A percentile compares a stretch with the other conserved stretches of the same genome.
phyloP scores from a whole-genome alignment of 2,113 vertebrate genomes.

The Barbus barbus region DNA sequence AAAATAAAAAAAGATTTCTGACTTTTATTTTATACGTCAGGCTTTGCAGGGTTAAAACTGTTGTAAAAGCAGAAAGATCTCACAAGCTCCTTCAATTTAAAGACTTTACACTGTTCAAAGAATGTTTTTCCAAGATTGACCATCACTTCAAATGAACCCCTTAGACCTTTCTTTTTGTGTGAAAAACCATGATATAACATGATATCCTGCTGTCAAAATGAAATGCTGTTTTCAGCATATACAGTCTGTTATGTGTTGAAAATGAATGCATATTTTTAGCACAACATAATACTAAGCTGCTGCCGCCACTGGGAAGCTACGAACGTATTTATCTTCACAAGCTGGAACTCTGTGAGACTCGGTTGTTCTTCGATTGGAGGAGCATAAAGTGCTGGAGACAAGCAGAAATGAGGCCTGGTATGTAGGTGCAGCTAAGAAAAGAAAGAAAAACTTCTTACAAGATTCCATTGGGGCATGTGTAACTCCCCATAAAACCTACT shows the following conservation, averaged over 20 bases:
- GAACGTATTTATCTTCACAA: not conserved
- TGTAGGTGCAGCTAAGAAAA: not conserved
- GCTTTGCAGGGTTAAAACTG: not conserved
- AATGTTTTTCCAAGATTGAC: conserved; percentile 11
- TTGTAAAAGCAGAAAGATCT: not conserved
- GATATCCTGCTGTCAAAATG: conserved; percentile 27
- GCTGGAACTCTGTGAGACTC: not conserved
- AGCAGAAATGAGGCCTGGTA: conserved; percentile 9
- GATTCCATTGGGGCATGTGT: conserved; percentile 1
- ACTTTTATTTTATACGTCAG: not conserved
- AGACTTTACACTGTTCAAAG: not conserved
- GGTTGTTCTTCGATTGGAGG: not conserved
- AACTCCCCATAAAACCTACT: not conserved
- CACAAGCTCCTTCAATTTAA: not conserved
- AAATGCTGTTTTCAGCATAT: conserved; percentile 19
- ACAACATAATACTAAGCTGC: not conserved
- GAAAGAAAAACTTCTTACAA: not conserved
- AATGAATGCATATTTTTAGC: conserved; percentile 10
- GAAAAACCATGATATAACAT: not conserved
- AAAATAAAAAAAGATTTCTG: not conserved
- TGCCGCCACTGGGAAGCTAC: not conserved
- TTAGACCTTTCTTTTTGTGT: not conserved
- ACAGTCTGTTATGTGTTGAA: not conserved
- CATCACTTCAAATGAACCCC: not conserved
- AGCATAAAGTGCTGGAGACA: not conserved